phyloP scores from a whole-genome alignment of 1,140 invertebrate genomes.

The Anoplophora glabripennis region DNA sequence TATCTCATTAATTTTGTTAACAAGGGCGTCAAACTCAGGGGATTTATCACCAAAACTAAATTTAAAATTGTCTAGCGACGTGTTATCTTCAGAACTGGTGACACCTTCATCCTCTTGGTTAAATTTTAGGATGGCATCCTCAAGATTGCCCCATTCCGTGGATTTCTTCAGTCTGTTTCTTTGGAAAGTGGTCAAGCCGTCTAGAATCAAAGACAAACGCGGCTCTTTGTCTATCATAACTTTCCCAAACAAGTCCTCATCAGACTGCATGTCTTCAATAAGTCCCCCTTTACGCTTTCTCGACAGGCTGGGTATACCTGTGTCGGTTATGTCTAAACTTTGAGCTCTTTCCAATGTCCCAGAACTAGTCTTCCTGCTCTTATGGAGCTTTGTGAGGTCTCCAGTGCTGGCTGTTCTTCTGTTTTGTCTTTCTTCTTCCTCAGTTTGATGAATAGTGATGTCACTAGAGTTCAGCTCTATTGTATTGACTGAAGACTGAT shows the following conservation, averaged over 20 bases:
- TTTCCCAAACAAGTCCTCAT: slow-evolving; percentile 42
- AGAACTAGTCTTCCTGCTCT: slow-evolving; percentile 53
- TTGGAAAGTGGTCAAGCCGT: slow-evolving; percentile 65
- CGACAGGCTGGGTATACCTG: slow-evolving; percentile 54
- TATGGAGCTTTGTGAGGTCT: slow-evolving; percentile 72
- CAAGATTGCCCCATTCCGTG: slow-evolving; percentile 72
- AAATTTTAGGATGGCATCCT: slow-evolving; percentile 63
- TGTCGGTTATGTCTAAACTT: slow-evolving; percentile 74
- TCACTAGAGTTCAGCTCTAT: slow-evolving; percentile 72
- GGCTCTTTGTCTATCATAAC: slow-evolving; percentile 56
- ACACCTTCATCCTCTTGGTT: slow-evolving; percentile 27
- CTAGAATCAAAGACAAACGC: slow-evolving; percentile 59
- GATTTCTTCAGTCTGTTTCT: slow-evolving; percentile 67
- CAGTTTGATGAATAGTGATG: slow-evolving; percentile 68
- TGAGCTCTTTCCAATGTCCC: slow-evolving; percentile 74
- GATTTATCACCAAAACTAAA: slow-evolving; percentile 26
- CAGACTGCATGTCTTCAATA: slow-evolving; percentile 39
- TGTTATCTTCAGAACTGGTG: background rate
- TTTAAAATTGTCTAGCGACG: background rate
- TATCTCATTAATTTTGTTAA: slow-evolving; percentile 46
- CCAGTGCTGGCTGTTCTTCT: slow-evolving; percentile 77
- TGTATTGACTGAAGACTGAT: slow-evolving; percentile 52
- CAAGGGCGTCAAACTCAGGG: slow-evolving; percentile 42
- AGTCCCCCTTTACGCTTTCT: slow-evolving; percentile 64
- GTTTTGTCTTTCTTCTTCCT: slow-evolving; percentile 62